Percentiles rank a stretch among this genome's conserved stretches.
Evolutionary conservation across 2,797 vertebrate genomes (phyloP).

Genomic region (Iguana delicatissima): DNA sequence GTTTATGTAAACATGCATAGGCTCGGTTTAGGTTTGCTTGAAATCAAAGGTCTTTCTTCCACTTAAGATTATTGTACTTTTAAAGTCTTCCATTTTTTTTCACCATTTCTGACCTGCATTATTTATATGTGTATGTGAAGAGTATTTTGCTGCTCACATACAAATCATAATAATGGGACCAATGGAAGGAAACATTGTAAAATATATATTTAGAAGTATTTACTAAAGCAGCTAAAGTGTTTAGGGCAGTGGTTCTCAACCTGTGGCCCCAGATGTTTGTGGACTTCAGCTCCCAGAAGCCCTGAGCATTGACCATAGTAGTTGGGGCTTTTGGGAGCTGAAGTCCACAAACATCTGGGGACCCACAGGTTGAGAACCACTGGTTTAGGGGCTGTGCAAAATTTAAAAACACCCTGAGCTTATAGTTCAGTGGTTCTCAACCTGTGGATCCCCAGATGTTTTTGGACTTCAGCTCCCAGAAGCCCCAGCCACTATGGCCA

Average conservation of each 20-base stretch:
- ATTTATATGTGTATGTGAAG: background rate
- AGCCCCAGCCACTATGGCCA: no score
- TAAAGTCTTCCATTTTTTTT: background rate
- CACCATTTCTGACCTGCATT: background rate
- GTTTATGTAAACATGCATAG: background rate
- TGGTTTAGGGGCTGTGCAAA: background rate
- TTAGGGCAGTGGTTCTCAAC: no score
- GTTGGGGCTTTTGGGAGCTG: no score
- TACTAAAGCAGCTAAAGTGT: background rate
- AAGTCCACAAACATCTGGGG: no score
- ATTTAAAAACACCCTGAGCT: background rate
- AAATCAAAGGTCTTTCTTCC: background rate
- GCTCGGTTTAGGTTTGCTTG: background rate
- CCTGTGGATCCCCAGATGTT: no score
- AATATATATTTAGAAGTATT: background rate
- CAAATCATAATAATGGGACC: background rate
- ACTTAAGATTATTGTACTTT: background rate
- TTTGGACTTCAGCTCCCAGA: no score
- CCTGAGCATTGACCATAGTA: no score
- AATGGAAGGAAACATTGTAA: background rate
- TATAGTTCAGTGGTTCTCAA: no score
- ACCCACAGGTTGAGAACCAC: no score
- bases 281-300: no score
- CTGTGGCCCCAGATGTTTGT: no score
- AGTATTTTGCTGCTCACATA: background rate